A percentile compares a stretch with the other conserved stretches of the same genome.
Evolutionary conservation across 2,797 vertebrate species (phyloP).

Genomic region (Varecia variegata): DNA sequence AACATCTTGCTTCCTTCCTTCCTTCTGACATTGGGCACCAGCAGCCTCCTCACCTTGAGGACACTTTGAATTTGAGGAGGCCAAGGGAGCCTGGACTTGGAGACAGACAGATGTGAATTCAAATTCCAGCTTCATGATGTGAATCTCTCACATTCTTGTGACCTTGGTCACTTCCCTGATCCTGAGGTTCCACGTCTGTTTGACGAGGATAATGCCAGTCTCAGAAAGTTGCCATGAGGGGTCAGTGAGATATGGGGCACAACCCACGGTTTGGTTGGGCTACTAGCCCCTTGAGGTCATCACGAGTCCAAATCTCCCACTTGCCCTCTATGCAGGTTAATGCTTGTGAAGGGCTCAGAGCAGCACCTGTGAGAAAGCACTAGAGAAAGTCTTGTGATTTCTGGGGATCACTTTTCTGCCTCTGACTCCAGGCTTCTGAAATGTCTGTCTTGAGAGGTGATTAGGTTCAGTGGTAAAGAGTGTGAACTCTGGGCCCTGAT

Average conservation of each 20-base stretch:
- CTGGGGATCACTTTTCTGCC: neutral
- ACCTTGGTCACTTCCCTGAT: neutral
- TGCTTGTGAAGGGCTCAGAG: neutral
- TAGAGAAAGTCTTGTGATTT: neutral
- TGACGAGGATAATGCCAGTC: neutral
- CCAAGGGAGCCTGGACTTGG: neutral
- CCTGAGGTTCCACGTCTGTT: neutral
- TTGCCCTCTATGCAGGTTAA: neutral
- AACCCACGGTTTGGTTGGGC: neutral
- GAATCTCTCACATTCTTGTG: neutral
- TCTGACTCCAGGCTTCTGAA: neutral
- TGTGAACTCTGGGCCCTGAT: neutral
- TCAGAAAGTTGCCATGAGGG: neutral
- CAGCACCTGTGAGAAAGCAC: neutral
- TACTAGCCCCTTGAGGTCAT: neutral
- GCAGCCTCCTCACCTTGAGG: neutral
- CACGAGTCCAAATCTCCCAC: neutral
- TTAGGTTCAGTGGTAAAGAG: neutral
- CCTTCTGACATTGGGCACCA: neutral
- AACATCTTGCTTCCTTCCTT: conserved; percentile 16
- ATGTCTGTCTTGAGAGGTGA: neutral
- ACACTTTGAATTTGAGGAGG: conserved; percentile 4
- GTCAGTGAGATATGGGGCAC: neutral
- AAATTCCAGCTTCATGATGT: neutral
- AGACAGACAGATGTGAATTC: neutral